Evolutionary conservation across 2,888 invertebrate species (phyloP).

Genomic region (Heteromurus nitidus): DNA sequence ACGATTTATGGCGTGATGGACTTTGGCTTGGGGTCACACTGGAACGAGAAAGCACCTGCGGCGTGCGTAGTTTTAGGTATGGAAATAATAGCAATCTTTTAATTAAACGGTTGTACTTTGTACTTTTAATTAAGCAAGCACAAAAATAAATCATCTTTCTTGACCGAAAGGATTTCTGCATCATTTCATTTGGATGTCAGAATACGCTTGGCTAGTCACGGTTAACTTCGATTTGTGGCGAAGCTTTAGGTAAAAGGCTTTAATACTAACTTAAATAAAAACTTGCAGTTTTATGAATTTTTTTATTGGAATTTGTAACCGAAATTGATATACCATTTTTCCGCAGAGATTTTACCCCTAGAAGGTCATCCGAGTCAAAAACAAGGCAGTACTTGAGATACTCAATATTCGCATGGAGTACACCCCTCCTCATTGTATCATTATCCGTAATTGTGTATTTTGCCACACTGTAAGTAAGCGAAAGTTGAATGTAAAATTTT

Average conservation of each 20-base stretch:
- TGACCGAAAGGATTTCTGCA: no score
- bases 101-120: no score
- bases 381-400: conserved; percentile 17
- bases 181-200: conserved; percentile 36
- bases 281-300: no score
- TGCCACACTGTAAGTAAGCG: not conserved
- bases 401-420: conserved; percentile 27
- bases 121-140: no score
- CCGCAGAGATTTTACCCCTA: not conserved
- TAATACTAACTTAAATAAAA: no score
- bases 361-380: not conserved
- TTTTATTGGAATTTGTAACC: no score
- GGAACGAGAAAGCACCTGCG: not conserved
- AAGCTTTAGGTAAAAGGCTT: conserved; percentile 21
- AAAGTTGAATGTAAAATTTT: no score
- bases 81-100: no score
- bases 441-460: not conserved
- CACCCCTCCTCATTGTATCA: not conserved
- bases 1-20: not conserved
- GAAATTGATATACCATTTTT: no score
- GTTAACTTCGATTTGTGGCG: conserved; percentile 43
- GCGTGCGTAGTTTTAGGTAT: conserved; percentile 5
- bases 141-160: no score
- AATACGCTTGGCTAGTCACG: conserved; percentile 38
- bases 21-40: not conserved